These are phyloP conservation scores for Agonopterix arenella DNA, from an alignment of 2,888 invertebrate genomes.

Conservation along the genomic window DNA sequence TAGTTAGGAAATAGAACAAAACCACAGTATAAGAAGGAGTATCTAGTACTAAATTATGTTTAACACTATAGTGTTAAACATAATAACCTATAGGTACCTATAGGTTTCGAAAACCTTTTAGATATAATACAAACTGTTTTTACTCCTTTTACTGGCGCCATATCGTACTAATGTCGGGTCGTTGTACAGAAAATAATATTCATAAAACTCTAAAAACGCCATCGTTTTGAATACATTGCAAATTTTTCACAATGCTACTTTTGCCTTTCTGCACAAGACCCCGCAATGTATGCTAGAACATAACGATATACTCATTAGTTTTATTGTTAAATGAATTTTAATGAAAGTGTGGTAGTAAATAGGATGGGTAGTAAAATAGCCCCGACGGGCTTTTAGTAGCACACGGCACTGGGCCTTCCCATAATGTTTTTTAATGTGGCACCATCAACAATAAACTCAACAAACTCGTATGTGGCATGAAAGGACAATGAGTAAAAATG, in stretches of 20 bases:
- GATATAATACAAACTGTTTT: not conserved
- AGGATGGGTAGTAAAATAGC: slow-evolving; percentile 21
- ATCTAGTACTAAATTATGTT: too few species aligned
- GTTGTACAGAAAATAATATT: slow-evolving; percentile 34
- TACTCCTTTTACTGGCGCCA: slow-evolving; percentile 17
- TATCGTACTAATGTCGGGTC: slow-evolving; percentile 25
- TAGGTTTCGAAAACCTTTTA: not conserved
- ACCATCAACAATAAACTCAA: not conserved
- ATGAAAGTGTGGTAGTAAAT: not conserved
- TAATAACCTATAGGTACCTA: too few species aligned
- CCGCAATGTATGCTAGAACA: too few species aligned
- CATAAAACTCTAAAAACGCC: slow-evolving; percentile 18
- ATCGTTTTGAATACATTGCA: not conserved
- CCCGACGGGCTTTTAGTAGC: slow-evolving; percentile 36
- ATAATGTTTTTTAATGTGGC: not conserved
- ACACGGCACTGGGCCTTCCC: slow-evolving; percentile 15
- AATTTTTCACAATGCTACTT: too few species aligned
- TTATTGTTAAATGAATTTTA: not conserved
- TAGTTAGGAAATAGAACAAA: too few species aligned
- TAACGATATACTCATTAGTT: too few species aligned
- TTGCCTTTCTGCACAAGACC: too few species aligned
- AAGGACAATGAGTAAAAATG: too few species aligned
- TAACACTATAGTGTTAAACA: too few species aligned
- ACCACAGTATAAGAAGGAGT: too few species aligned
- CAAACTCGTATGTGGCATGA: too few species aligned